A percentile compares a stretch with the other conserved stretches of the same genome.
These are phyloP conservation scores for Corythornis cristatus DNA, from an alignment of 2,113 vertebrate genomes.

Conservation along the genomic window DNA sequence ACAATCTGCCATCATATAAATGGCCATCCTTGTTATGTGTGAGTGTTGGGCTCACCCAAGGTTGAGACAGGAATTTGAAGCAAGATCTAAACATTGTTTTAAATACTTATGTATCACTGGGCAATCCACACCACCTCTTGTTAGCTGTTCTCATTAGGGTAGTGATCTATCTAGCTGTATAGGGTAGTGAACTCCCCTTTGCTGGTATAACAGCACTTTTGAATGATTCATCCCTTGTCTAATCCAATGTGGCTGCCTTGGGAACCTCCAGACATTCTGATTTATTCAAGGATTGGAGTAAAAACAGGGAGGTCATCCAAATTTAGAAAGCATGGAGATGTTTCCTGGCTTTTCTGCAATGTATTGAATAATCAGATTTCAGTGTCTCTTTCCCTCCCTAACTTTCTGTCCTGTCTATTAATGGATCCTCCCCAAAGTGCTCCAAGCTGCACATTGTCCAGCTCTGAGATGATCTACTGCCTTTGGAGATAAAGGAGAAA, in stretches of 20 bases:
- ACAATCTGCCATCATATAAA: no score
- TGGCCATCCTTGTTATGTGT: no score
- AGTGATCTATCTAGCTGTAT: not conserved
- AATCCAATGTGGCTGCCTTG: fast-evolving
- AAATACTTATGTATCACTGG: not conserved
- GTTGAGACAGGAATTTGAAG: not conserved
- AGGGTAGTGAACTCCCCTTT: not conserved
- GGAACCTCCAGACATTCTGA: fast-evolving
- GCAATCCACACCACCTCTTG: not conserved
- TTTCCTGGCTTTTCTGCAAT: not conserved
- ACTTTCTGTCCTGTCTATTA: not conserved
- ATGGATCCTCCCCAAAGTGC: not conserved
- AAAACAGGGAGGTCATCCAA: not conserved
- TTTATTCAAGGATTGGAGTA: not conserved
- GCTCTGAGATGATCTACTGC: fast-evolving
- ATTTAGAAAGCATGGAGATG: not conserved
- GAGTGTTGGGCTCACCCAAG: not conserved
- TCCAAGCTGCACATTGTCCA: no score
- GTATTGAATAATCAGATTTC: not conserved
- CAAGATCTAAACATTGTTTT: not conserved
- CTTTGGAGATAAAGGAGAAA: not conserved
- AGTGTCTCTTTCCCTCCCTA: not conserved
- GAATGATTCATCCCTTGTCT: not conserved
- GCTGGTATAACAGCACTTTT: fast-evolving
- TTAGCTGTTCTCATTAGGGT: not conserved